Conservation (phyloP, 1,140 invertebrate genomes). For the Rhynchophorus ferrugineus region DNA sequence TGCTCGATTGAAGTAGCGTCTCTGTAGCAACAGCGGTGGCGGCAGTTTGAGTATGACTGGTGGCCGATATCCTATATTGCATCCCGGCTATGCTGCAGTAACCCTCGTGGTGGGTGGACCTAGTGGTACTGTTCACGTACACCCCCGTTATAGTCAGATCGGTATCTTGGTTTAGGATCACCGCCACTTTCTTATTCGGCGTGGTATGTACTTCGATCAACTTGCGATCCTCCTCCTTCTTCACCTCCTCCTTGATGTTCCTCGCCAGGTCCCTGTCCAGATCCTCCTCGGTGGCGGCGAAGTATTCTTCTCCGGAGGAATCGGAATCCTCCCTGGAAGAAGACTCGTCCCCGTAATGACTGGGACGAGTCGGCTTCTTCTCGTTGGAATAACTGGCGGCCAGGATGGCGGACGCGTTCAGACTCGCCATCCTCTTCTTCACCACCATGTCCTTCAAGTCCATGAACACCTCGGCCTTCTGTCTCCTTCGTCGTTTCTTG, state of each 20-base stretch:
- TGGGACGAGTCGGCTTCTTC: slow-evolving; percentile 52
- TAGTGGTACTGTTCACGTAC: slow-evolving; percentile 64
- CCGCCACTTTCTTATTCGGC: slow-evolving; percentile 52
- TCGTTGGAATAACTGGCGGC: slow-evolving; percentile 80
- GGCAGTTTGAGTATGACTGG: slow-evolving; percentile 70
- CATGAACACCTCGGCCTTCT: slow-evolving; percentile 60
- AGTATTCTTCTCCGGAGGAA: slow-evolving; percentile 40
- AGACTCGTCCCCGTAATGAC: slow-evolving; percentile 44
- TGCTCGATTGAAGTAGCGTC: slow-evolving; percentile 38
- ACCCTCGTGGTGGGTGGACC: slow-evolving; percentile 67
- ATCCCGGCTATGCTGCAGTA: slow-evolving; percentile 74
- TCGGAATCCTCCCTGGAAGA: slow-evolving; percentile 45
- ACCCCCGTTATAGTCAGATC: slow-evolving; percentile 81
- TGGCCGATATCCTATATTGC: slow-evolving; percentile 71
- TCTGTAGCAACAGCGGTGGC: slow-evolving; percentile 65
- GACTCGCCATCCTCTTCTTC: slow-evolving; percentile 82
- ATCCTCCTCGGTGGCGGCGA: slow-evolving; percentile 30
- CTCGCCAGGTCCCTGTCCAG: slow-evolving; percentile 43
- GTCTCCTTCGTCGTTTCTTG: slow-evolving; percentile 23
- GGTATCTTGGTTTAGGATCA: slow-evolving; percentile 73
- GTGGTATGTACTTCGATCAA: slow-evolving; percentile 49
- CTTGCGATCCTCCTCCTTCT: slow-evolving; percentile 46
- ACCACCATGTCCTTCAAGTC: slow-evolving; percentile 83
- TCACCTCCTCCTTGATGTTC: slow-evolving; percentile 41
- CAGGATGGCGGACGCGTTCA: slow-evolving; percentile 87